These are phyloP conservation scores for Eretmochelys imbricata DNA, from an alignment of 2,113 vertebrate species.

Conservation along the genomic window DNA sequence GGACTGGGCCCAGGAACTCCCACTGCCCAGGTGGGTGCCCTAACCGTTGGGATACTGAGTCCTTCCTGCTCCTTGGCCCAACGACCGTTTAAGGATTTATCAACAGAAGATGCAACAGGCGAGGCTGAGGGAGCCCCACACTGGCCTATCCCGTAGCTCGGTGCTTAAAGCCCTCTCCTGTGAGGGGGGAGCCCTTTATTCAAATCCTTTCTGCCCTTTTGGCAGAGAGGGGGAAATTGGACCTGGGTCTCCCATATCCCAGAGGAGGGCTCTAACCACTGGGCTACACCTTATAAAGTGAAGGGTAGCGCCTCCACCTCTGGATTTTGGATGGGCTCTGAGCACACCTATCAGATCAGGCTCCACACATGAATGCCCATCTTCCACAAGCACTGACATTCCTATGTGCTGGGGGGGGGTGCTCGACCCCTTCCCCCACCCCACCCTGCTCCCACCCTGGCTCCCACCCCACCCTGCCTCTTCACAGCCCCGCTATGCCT, in stretches of 20 bases:
- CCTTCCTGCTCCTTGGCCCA: neutral
- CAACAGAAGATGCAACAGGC: neutral
- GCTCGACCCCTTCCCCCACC: too few species aligned
- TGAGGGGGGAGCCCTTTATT: neutral
- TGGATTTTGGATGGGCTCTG: too few species aligned
- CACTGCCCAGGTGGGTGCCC: neutral
- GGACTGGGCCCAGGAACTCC: neutral
- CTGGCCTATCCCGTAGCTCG: accelerated
- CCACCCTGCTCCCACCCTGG: too few species aligned
- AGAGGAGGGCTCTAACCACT: too few species aligned
- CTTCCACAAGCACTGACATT: too few species aligned
- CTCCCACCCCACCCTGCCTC: too few species aligned
- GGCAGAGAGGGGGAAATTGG: neutral
- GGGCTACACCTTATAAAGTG: too few species aligned
- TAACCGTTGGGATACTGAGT: neutral
- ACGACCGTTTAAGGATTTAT: neutral
- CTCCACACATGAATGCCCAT: too few species aligned
- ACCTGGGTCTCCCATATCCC: neutral
- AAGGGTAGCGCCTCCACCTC: too few species aligned
- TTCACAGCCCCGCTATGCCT: too few species aligned
- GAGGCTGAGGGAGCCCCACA: neutral
- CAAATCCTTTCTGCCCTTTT: neutral
- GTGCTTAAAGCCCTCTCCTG: neutral
- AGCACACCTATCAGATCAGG: too few species aligned
- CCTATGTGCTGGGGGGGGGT: too few species aligned